Evolutionary conservation across 2,113 vertebrate species (phyloP).

Genomic region (Apistogramma diplotaenia): DNA sequence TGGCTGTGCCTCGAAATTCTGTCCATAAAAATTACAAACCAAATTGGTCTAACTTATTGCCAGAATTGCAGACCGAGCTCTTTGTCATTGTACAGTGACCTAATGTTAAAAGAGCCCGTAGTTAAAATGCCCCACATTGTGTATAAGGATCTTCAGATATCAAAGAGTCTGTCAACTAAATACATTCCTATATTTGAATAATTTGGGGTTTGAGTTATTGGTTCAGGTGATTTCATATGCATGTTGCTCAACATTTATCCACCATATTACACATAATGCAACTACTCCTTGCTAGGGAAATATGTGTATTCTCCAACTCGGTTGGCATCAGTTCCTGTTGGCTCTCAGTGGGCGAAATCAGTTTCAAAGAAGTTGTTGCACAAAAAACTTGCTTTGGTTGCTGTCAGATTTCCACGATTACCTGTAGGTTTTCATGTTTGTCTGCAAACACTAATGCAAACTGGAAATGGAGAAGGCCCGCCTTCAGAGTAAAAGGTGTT

Average conservation of each 20-base stretch:
- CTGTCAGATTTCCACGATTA: background rate
- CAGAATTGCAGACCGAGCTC: background rate
- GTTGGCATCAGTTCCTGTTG: background rate
- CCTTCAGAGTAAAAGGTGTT: background rate
- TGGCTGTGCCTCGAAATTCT: background rate
- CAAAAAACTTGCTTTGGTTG: background rate
- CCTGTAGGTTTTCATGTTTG: no score
- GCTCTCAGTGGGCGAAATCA: background rate
- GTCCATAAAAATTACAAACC: background rate
- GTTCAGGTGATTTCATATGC: no score
- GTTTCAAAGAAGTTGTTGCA: background rate
- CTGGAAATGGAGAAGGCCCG: background rate
- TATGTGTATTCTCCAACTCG: background rate
- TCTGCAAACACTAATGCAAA: background rate
- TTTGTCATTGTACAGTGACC: background rate
- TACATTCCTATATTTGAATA: no score
- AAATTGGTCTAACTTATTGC: background rate
- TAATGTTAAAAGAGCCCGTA: background rate
- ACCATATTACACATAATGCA: background rate
- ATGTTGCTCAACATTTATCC: background rate
- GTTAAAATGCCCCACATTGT: background rate
- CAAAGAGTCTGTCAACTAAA: no score
- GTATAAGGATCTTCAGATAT: no score
- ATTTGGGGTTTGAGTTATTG: no score
- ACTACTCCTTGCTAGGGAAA: background rate